Percentiles rank a stretch among this genome's conserved stretches.
Evolutionary conservation across 2,797 vertebrate species (phyloP).

Genomic region (Buceros bicornis): DNA sequence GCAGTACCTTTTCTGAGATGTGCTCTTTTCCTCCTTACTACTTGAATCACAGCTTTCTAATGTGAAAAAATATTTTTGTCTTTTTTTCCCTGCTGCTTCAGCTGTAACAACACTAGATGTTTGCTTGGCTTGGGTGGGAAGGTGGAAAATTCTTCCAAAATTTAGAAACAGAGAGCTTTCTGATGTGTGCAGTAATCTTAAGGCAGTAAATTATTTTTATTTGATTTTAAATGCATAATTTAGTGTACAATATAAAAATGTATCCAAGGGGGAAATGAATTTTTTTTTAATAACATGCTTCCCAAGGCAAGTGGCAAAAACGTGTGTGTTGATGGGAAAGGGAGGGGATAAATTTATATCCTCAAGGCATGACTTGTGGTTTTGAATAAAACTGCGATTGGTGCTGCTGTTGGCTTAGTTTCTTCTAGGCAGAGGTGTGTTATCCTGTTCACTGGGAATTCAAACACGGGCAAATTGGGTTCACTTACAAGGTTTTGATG

Average conservation of each 20-base stretch:
- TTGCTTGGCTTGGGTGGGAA: constrained; percentile 72
- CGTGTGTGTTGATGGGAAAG: constrained; percentile 36
- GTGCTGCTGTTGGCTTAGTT: constrained; percentile 65
- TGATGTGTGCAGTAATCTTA: constrained; percentile 65
- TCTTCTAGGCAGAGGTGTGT: constrained; percentile 20
- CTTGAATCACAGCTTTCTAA: constrained; percentile 22
- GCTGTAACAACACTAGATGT: constrained; percentile 65
- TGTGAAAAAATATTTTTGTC: constrained; percentile 51
- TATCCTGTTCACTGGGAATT: constrained; percentile 32
- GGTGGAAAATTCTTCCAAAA: constrained; percentile 64
- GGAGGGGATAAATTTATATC: constrained; percentile 67
- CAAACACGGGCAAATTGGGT: background rate
- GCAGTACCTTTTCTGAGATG: background rate
- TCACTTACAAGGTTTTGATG: constrained; percentile 20
- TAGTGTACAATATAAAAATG: constrained; percentile 70
- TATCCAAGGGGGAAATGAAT: constrained; percentile 61
- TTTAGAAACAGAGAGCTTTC: constrained; percentile 61
- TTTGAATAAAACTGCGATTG: constrained; percentile 54
- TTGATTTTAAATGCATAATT: constrained; percentile 76
- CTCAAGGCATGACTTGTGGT: constrained; percentile 63
- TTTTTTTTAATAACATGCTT: constrained; percentile 59
- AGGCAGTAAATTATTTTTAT: constrained; percentile 71
- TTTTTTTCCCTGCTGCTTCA: background rate
- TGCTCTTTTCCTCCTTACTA: background rate
- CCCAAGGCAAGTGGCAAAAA: constrained; percentile 51